Conservation (phyloP, 2,113 vertebrate species). For the Sardina pilchardus region DNA sequence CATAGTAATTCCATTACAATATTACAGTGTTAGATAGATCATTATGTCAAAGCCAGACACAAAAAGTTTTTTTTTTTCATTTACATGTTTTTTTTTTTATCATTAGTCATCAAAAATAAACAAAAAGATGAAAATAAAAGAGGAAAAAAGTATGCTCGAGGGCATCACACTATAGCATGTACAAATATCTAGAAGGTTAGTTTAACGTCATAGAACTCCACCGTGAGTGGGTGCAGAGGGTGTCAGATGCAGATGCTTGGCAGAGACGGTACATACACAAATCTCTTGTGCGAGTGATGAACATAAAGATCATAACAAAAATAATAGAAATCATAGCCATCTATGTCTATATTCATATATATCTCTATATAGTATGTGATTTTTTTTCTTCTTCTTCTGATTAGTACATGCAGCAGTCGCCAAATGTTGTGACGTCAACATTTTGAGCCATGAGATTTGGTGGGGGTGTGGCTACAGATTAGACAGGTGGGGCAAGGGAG, state of each 20-base stretch:
- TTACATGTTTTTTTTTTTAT: constrained; percentile 41
- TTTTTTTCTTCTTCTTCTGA: constrained; percentile 78
- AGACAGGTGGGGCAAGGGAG: constrained; percentile 65
- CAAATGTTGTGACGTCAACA: constrained; percentile 71
- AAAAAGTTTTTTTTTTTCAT: constrained; percentile 53
- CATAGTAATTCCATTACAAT: constrained; percentile 79
- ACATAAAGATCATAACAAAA: constrained; percentile 69
- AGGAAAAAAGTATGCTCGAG: constrained; percentile 63
- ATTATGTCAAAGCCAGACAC: constrained; percentile 75
- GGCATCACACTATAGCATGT: constrained; percentile 77
- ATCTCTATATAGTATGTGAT: constrained; percentile 77
- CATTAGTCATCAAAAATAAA: constrained; percentile 61
- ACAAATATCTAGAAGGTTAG: constrained; percentile 75
- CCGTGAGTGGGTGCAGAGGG: constrained; percentile 63
- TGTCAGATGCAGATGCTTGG: constrained; percentile 69
- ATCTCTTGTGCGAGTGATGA: constrained; percentile 70
- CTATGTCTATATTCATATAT: constrained; percentile 80
- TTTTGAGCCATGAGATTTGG: constrained; percentile 68
- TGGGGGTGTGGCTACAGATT: constrained; percentile 62
- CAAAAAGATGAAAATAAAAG: constrained; percentile 50
- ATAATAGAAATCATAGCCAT: constrained; percentile 77
- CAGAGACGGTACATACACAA: constrained; percentile 73
- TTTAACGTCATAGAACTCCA: constrained; percentile 68
- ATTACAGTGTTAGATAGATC: constrained; percentile 78
- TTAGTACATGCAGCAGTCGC: constrained; percentile 80